A percentile compares a stretch with the other conserved stretches of the same genome.
Conservation (phyloP, 2,888 invertebrate genomes). For the Scaptomyza flava region DNA sequence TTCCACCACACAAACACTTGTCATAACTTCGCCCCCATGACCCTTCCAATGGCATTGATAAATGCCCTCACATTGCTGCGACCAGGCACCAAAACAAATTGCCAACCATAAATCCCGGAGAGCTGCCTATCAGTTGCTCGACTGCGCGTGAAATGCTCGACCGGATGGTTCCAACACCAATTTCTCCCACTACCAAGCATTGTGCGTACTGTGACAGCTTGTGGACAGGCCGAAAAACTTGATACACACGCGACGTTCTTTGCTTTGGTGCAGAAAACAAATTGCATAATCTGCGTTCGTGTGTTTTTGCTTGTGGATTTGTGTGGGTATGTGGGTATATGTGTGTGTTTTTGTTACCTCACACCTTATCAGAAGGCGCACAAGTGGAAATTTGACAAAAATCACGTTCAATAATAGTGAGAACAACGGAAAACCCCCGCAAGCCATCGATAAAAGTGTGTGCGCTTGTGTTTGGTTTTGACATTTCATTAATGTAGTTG, state of each 20-base stretch:
- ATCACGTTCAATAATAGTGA: conserved; percentile 59
- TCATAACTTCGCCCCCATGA: conserved; percentile 48
- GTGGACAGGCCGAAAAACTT: conserved; percentile 74
- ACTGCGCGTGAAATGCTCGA: conserved; percentile 61
- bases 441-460: conserved; percentile 18
- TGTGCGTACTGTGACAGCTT: conserved; percentile 55
- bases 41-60: conserved; percentile 32
- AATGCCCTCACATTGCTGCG: conserved; percentile 31
- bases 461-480: conserved; percentile 19
- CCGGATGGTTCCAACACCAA: conserved; percentile 10
- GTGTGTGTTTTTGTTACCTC: not conserved
- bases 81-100: conserved; percentile 61
- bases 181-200: not conserved
- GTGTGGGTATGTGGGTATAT: not conserved
- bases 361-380: conserved; percentile 58
- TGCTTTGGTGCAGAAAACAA: conserved; percentile 46
- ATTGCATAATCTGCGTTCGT: conserved; percentile 27
- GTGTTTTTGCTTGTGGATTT: not conserved
- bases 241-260: conserved; percentile 36
- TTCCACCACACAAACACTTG: conserved; percentile 47
- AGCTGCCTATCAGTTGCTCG: conserved; percentile 67
- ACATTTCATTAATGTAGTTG: conserved; percentile 61
- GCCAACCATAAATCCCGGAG: conserved; percentile 70
- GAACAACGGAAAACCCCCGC: conserved; percentile 10
- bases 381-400: conserved; percentile 68